phyloP scores from a whole-genome alignment of 2,888 invertebrate genomes.

The Heteromurus nitidus region DNA sequence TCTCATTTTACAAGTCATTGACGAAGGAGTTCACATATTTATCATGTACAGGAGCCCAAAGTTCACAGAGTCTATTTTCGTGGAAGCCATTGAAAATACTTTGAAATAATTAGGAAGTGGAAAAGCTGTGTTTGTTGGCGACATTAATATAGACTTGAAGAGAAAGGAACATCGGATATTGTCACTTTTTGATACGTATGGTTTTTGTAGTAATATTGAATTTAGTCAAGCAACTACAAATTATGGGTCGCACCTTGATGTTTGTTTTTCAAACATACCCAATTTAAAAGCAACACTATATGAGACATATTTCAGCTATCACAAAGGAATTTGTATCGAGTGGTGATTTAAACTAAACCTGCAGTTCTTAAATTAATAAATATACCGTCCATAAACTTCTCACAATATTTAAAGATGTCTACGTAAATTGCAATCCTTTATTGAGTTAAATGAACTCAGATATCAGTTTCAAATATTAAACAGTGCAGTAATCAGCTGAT shows the following conservation, averaged over 20 bases:
- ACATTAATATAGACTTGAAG: conserved; percentile 28
- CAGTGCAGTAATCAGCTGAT: too few relatives aligned
- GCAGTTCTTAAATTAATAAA: too few relatives aligned
- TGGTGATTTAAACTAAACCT: too few relatives aligned
- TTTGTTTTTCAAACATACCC: not conserved
- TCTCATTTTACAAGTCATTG: not conserved
- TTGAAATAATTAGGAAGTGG: not conserved
- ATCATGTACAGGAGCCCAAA: not conserved
- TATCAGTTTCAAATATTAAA: too few relatives aligned
- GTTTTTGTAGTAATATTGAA: not conserved
- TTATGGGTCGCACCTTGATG: not conserved
- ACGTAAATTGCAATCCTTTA: too few relatives aligned
- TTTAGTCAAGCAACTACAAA: not conserved
- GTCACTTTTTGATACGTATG: not conserved
- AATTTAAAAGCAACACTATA: conserved; percentile 17
- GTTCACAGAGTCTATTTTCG: not conserved
- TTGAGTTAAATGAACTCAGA: too few relatives aligned
- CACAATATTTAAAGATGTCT: too few relatives aligned
- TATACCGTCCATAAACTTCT: too few relatives aligned
- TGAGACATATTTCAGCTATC: conserved; percentile 52
- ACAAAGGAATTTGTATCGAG: conserved; percentile 48
- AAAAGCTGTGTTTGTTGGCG: conserved; percentile 10
- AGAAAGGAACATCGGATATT: too few relatives aligned
- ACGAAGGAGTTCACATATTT: not conserved
- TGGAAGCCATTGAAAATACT: not conserved